Evolutionary conservation across 1,140 invertebrate genomes (phyloP).

Genomic region (Achatina immaculata): DNA sequence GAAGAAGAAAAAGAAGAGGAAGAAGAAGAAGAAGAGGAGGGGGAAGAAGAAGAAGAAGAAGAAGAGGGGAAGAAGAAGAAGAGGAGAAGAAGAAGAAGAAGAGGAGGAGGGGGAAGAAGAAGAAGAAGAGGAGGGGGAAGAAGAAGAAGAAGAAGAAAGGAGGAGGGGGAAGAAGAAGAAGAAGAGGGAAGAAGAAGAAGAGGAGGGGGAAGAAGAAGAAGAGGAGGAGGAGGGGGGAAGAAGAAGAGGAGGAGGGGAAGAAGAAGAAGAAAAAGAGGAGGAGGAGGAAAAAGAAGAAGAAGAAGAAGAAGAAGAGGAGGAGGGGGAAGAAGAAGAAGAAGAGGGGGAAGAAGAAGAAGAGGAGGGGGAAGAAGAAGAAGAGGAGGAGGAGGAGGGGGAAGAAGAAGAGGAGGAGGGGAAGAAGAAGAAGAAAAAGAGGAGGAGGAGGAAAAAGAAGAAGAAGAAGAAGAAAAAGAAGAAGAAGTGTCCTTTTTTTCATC

Average conservation of each 20-base stretch:
- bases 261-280: slow-evolving; percentile 27
- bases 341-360: slow-evolving; percentile 2
- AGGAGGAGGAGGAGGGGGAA: slow-evolving; percentile 34
- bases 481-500: too few relatives aligned
- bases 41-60: too few relatives aligned
- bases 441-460: slow-evolving; percentile 38
- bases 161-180: not conserved
- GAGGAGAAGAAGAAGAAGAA: too few relatives aligned
- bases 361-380: slow-evolving; percentile 35
- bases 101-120: too few relatives aligned
- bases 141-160: slow-evolving; percentile 8
- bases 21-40: too few relatives aligned
- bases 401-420: slow-evolving; percentile 37
- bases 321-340: slow-evolving; percentile 29
- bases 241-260: slow-evolving; percentile 6
- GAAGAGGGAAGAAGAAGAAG: not conserved
- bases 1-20: too few relatives aligned
- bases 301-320: not conserved
- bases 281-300: not conserved
- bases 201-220: not conserved
- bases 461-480: too few relatives aligned
- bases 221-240: not conserved
- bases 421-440: slow-evolving; percentile 26
- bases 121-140: slow-evolving; percentile 8
- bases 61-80: too few relatives aligned